Percentiles rank a stretch among this genome's conserved stretches.
phyloP scores from a whole-genome alignment of 2,113 vertebrate species.

The Centropristis striata region DNA sequence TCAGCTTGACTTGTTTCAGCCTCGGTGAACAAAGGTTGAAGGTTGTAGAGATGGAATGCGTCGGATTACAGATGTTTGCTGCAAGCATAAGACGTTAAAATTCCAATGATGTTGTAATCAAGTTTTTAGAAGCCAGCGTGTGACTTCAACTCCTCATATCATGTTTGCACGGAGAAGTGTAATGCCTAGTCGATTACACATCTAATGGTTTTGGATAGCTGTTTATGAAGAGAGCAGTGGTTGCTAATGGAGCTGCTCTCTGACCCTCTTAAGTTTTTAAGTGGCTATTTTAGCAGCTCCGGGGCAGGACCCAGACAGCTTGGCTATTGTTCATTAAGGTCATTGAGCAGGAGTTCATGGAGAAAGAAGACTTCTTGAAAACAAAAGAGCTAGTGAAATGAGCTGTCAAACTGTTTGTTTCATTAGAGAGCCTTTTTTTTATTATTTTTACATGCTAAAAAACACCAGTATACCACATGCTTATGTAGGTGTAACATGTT shows the following conservation, averaged over 20 bases:
- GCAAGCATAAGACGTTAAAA: background rate
- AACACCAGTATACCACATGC: background rate
- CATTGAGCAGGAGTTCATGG: conserved; percentile 22
- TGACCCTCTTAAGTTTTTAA: conserved; percentile 60
- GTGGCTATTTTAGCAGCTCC: conserved; percentile 34
- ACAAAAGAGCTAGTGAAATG: conserved; percentile 21
- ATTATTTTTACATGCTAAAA: conserved; percentile 1
- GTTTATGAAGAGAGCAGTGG: conserved; percentile 32
- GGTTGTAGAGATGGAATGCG: conserved; percentile 46
- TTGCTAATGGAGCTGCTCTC: conserved; percentile 52
- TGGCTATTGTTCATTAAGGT: conserved; percentile 54
- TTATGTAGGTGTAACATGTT: conserved; percentile 9
- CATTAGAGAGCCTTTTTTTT: background rate
- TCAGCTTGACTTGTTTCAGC: conserved; percentile 20
- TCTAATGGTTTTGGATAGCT: conserved; percentile 35
- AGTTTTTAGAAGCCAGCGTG: background rate
- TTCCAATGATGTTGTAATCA: background rate
- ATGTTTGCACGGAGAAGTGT: conserved; percentile 2
- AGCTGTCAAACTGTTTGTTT: conserved; percentile 21
- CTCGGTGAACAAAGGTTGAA: conserved; percentile 36
- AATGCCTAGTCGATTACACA: background rate
- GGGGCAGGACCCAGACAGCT: conserved; percentile 45
- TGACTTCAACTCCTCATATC: background rate
- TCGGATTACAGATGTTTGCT: conserved; percentile 28
- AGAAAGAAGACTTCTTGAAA: conserved; percentile 39